Evolutionary conservation across 2,113 vertebrate genomes (phyloP).

Genomic region (Pelodiscus sinensis): DNA sequence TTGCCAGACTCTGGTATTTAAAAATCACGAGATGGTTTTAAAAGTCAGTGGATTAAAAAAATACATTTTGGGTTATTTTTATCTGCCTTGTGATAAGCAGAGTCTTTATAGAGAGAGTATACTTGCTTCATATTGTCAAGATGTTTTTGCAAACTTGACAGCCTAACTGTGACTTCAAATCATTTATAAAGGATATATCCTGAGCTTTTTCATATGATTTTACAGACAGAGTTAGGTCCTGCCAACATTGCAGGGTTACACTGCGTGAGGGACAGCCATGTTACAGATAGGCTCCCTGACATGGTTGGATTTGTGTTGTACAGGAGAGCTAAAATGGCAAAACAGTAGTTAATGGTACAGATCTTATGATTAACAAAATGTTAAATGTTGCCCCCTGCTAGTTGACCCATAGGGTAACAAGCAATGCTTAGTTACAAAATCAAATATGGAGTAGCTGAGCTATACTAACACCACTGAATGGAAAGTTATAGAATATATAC

Average conservation of each 20-base stretch:
- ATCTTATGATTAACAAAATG: rapidly evolving
- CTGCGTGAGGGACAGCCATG: not conserved
- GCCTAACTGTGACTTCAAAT: not conserved
- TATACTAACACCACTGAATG: not conserved
- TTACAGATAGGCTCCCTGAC: rapidly evolving
- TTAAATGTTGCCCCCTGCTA: rapidly evolving
- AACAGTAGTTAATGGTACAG: not conserved
- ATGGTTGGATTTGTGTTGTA: not conserved
- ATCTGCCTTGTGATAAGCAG: not conserved
- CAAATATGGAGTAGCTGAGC: not conserved
- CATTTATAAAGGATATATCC: not conserved
- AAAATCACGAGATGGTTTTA: not conserved
- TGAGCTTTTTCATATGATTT: rapidly evolving
- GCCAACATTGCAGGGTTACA: not conserved
- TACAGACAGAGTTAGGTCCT: not conserved
- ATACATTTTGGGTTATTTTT: not conserved
- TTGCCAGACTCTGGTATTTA: not conserved
- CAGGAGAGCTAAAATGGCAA: not conserved
- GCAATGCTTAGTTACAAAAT: not conserved
- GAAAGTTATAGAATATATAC: not conserved
- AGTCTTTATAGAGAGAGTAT: not conserved
- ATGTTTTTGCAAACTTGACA: not conserved
- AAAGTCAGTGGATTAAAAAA: not conserved
- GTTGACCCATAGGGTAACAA: not conserved
- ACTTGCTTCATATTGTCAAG: not conserved